Percentiles rank a stretch among this genome's conserved stretches.
Evolutionary conservation across 2,113 vertebrate species (phyloP).

Genomic region (Lampris incognitus): DNA sequence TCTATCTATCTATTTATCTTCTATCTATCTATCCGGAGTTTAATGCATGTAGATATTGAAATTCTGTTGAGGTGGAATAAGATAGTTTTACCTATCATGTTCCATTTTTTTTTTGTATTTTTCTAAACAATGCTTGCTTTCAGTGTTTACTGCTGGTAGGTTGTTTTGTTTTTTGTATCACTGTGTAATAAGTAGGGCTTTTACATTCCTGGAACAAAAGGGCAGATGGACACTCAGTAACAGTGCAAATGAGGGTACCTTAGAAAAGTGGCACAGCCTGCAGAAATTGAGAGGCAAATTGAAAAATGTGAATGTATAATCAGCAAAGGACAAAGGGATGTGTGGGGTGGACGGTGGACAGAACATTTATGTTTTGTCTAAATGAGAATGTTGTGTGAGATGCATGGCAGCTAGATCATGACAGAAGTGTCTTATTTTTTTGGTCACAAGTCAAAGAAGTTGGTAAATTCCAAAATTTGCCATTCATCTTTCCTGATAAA

Average conservation of each 20-base stretch:
- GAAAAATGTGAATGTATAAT: slow-evolving; percentile 8
- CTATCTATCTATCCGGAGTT: background rate
- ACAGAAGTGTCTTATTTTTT: too few species aligned
- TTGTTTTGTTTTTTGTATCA: slow-evolving; percentile 41
- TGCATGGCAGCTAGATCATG: too few species aligned
- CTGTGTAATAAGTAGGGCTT: slow-evolving; percentile 64
- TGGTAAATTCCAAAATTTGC: too few species aligned
- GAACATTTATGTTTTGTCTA: slow-evolving; percentile 38
- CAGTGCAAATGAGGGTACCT: too few species aligned
- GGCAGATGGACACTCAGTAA: slow-evolving; percentile 30
- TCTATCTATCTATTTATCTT: background rate
- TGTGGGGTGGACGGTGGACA: background rate
- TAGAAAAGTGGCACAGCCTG: too few species aligned
- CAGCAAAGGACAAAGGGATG: background rate
- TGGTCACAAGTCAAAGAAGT: too few species aligned
- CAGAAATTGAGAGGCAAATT: slow-evolving; percentile 14
- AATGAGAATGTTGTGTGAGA: background rate
- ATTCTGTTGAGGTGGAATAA: background rate
- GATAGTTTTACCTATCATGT: slow-evolving; percentile 22
- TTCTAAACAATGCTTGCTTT: slow-evolving; percentile 48
- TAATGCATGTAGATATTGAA: slow-evolving; percentile 40
- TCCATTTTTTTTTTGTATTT: slow-evolving; percentile 53
- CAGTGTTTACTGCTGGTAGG: slow-evolving; percentile 37
- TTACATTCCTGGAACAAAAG: slow-evolving; percentile 76
- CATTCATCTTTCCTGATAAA: too few species aligned